Base-by-base conservation (phyloP, 2,113 vertebrate genomes). In the Archilochus colubris region DNA sequence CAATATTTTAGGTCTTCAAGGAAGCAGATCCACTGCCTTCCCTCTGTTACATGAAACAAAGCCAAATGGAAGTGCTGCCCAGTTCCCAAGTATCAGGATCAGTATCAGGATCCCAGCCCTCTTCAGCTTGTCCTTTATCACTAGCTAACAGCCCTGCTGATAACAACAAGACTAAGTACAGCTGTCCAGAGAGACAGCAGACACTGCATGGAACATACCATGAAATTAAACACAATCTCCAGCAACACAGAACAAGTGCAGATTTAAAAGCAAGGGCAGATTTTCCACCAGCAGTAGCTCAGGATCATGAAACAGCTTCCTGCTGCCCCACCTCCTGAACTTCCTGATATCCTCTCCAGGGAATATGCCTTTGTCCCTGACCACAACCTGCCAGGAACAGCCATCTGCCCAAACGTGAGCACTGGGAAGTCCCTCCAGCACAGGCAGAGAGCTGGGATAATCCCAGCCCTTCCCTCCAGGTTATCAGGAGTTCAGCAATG, bases 331-430 rank as follows among this genome's bases (percentile, higher is more conserved):
- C 14, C 82, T 85, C 55, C n/a, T 62, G 67, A 85, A 68, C 85
- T 76, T 93, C 93, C 92, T 59, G 54, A 46, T 82, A 67, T 36
- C 92, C 85, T 43, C n/a, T 15, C 51, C 44, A 28, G 86, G 83
- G 82, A 90, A 78, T 3, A 4, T 0, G 10, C 25, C 72, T 83
- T 59, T 58, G 73, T 70, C 33, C 90, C 59, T 21, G 53, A 38
- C 1, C 22, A 4, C 0, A 5, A 38, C 64, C 53, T 55, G 33
- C 38, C 53, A 53, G 20, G 36, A 53, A 18, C 61, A 63, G 51
- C 54, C 75, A 40, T 30, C 24, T 14, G 2, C 72, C 28, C 80
- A 51, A 22, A 7, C 1, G 3, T 0, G 4, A 76, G 58, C 50
- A 18, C 1, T 10, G 10, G 9, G 4, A 50, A 44, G 38, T 21